phyloP scores from a whole-genome alignment of 2,797 vertebrate genomes.

The Syngnathus rostellatus region DNA sequence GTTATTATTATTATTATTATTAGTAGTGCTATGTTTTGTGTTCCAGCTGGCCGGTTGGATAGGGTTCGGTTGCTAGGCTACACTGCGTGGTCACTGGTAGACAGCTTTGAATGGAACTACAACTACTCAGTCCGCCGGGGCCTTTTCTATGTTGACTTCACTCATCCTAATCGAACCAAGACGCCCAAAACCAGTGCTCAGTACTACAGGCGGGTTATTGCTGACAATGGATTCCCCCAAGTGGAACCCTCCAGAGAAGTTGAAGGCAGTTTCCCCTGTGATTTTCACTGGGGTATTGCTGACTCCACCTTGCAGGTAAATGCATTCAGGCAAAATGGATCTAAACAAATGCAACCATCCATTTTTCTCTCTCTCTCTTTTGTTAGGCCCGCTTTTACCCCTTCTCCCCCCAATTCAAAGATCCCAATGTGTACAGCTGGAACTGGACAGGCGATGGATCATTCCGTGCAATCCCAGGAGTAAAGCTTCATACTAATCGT shows the following conservation, averaged over 20 bases:
- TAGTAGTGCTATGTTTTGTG: constrained; percentile 9
- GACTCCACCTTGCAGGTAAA: constrained; percentile 84
- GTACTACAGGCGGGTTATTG: constrained; percentile 80
- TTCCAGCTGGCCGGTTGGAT: constrained; percentile 78
- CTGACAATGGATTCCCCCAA: constrained; percentile 77
- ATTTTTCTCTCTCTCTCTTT: constrained; percentile 9
- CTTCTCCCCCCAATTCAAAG: constrained; percentile 87
- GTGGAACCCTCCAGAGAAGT: constrained; percentile 47
- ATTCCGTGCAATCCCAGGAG: constrained; percentile 73
- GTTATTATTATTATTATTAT: no score
- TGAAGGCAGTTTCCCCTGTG: constrained; percentile 78
- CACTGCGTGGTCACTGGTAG: constrained; percentile 86
- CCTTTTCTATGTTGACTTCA: constrained; percentile 86
- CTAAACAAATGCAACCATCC: not conserved
- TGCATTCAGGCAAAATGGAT: not conserved
- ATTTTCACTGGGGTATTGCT: constrained; percentile 89
- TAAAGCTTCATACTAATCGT: constrained; percentile 71
- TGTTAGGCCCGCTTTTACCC: constrained; percentile 76
- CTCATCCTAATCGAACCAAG: constrained; percentile 67
- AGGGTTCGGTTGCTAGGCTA: constrained; percentile 83
- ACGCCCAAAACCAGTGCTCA: constrained; percentile 82
- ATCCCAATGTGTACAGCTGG: constrained; percentile 86
- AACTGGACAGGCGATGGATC: constrained; percentile 81
- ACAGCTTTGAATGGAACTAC: constrained; percentile 93
- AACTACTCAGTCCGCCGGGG: constrained; percentile 77